Base-by-base conservation (phyloP, 2,888 invertebrate species). In the Pyrocoelia pectoralis region DNA sequence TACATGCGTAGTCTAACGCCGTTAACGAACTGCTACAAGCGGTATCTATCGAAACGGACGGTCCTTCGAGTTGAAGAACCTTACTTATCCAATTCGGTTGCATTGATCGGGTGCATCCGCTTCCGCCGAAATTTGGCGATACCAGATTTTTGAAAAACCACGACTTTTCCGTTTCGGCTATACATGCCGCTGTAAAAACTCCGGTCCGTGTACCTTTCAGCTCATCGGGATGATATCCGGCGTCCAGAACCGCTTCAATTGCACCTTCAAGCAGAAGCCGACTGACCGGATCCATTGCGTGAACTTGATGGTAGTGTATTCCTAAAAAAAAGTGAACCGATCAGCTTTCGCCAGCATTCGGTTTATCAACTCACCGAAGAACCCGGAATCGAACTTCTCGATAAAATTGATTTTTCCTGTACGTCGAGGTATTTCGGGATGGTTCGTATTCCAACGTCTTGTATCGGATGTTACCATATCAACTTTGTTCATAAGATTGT, bases 1-100 rank as follows among this genome's bases (percentile, higher is more conserved):
- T 85, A 78, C 90, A 92, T 10, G 92, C 94, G 68, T 91, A 90
- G 73, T 97, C 94, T 58, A 97, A 70, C 0, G 96, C 97, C 72
- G 93, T 89, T 69, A 96, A 85, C 6, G 95, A 93, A 57, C 97
- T 97, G n/a, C 95, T 95, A 79, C 97, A 98, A 0, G 97, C 97
- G 0, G 97, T 95, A 81, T 98, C 97, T 8, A 95, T 85, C 0
- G 92, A 86, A 82, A 90, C 93, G 3, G 95, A 95, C 0, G 97
- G 97, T 0, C 97, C 96, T 72, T 90, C 91, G 12, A 94, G 85
- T 18, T 95, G 95, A 65, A 97, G 85, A 82, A 90, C 90, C 80
- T 93, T 97, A 1, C 95, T 95, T 67, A 98, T 87, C 55, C 97
- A 87, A 81, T 96, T 95, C n/a, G 96, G 92, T 76, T 96, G 86